These are phyloP conservation scores for Mormyrus iriodes DNA, from an alignment of 2,113 vertebrate genomes.

Conservation along the genomic window DNA sequence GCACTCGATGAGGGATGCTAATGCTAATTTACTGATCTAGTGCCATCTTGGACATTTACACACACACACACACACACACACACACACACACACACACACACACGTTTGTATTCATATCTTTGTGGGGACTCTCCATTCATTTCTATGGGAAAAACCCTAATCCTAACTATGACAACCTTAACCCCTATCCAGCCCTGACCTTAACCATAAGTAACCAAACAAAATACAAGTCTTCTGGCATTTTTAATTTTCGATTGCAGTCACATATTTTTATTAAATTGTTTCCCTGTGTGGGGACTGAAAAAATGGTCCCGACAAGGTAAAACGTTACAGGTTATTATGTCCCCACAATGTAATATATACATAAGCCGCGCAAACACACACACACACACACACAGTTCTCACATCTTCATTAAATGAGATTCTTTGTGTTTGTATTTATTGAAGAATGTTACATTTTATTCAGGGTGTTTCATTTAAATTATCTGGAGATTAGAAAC, in stretches of 20 bases:
- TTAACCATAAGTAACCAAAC: not conserved
- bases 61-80: not conserved
- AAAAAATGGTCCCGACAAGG: not conserved
- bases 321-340: not conserved
- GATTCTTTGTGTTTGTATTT: not conserved
- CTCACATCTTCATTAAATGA: not conserved
- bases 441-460: not conserved
- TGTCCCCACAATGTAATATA: not conserved
- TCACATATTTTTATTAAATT: not conserved
- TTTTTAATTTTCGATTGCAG: not conserved
- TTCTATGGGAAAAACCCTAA: not conserved
- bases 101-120: not conserved
- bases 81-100: slow-evolving; percentile 14
- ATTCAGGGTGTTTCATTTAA: not conserved
- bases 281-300: not conserved
- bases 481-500: not conserved
- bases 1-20: not conserved
- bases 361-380: not conserved
- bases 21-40: not conserved
- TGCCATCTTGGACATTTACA: not conserved
- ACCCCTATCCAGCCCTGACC: not conserved
- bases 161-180: not conserved
- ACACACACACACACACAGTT: not conserved
- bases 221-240: not conserved
- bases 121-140: not conserved